Base-by-base conservation (phyloP, 2,888 invertebrate species). In the Agrotis exclamationis region DNA sequence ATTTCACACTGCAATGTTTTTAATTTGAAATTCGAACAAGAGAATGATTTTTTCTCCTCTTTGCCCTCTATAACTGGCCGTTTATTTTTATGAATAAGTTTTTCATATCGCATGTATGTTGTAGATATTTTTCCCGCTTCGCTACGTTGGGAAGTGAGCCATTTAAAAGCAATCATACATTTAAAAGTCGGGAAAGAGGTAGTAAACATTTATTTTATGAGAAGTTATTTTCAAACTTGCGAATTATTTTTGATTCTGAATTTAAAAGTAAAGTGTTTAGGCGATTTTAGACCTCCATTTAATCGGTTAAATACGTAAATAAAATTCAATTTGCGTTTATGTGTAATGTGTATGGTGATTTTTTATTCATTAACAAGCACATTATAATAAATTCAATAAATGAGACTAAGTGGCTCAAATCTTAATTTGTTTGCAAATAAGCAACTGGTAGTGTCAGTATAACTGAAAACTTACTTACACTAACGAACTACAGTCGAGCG, bases 11-110 rank as follows among this genome's bases (percentile, higher is more conserved):
- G 79, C 79, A 82, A 82, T 75, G 68, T 85, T 87, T 82, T 83
- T 84, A 87, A 87, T 87, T 83, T 79, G 79, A 80, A 83, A 85
- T 84, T 78, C 71, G 56, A 68, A 78, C 70, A 75, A 71, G 47
- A 57, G n/a, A 47, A 24, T 75, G 20, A 62, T 74, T 72, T 73
- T 66, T 77, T 66, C n/a, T 44, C 14, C 56, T 58, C n/a, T 67
- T 60, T 70, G 48, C 18, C n/a, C 14, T 53, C 57, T 70, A 50
- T 54, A 6, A 51, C 45, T 16, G 16, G 20, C 14, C 28, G 28
- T 64, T 80, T 69, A 74, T 76, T 69, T 74, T 79, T 63, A 64
- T 71, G 71, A 75, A 73, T 65, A 69, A 60, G 50, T 65, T 84
- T 83, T 75, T 75, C 14, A 68, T 65, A 58, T 65, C 20, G 24